Conservation (phyloP, 2,888 invertebrate genomes). For the Acleris sparsana region DNA sequence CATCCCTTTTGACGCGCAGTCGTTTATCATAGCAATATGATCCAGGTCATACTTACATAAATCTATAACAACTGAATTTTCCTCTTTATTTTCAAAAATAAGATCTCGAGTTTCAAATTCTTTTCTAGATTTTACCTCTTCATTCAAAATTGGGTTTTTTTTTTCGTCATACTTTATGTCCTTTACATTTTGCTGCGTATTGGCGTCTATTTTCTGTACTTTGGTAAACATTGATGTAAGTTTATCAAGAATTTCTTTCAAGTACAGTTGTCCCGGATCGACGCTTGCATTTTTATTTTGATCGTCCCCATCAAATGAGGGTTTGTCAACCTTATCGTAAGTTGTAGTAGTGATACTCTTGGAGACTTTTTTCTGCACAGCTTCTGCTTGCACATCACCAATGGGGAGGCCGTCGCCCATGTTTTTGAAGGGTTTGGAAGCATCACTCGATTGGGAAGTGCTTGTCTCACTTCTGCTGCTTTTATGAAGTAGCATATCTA, state of each 20-base stretch:
- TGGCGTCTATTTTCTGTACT: conserved; percentile 40
- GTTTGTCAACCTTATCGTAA: conserved; percentile 37
- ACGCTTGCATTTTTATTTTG: conserved; percentile 38
- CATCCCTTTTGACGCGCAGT: conserved; percentile 49
- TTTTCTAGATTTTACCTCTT: conserved; percentile 42
- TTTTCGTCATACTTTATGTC: conserved; percentile 36
- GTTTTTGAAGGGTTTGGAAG: conserved; percentile 40
- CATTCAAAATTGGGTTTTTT: conserved; percentile 47
- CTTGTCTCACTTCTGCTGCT: conserved; percentile 46
- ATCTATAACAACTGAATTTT: conserved; percentile 60
- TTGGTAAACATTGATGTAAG: conserved; percentile 60
- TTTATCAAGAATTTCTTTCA: conserved; percentile 65
- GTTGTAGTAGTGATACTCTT: conserved; percentile 52
- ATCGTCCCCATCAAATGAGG: conserved; percentile 19
- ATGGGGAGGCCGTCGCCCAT: conserved; percentile 31
- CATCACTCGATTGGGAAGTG: conserved; percentile 52
- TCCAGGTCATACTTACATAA: conserved; percentile 64
- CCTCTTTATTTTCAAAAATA: conserved; percentile 48
- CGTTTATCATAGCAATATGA: conserved; percentile 56
- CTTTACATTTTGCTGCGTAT: conserved; percentile 36
- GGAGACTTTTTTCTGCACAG: conserved; percentile 57
- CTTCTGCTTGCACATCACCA: conserved; percentile 62
- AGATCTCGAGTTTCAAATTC: conserved; percentile 38
- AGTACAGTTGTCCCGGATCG: conserved; percentile 57
- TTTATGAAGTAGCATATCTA: conserved; percentile 58